These are phyloP conservation scores for Anadara kagoshimensis DNA, from an alignment of 1,140 invertebrate genomes.

Conservation along the genomic window DNA sequence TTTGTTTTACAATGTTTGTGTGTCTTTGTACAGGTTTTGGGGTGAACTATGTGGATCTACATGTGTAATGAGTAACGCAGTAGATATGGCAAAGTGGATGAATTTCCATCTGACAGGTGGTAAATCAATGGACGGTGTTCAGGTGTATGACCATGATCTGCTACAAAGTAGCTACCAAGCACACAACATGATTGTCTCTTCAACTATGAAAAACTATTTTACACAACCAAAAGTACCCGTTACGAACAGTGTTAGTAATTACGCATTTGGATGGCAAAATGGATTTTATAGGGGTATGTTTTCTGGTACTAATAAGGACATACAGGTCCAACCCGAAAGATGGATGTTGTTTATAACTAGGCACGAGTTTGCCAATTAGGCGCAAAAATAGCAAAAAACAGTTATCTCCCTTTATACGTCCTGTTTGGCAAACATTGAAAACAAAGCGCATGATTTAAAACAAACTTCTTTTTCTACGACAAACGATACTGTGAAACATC, in stretches of 20 bases:
- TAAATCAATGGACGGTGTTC: background rate
- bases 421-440: no score
- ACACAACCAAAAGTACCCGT: conserved; percentile 33
- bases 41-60: conserved; percentile 49
- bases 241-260: conserved; percentile 28
- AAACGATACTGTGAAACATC: no score
- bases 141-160: background rate
- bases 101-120: conserved; percentile 52
- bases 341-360: no score
- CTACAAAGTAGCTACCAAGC: background rate
- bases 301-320: no score
- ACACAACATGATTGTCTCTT: conserved; percentile 18
- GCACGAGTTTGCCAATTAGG: no score
- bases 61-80: conserved; percentile 45
- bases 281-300: conserved; percentile 50
- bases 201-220: conserved; percentile 28
- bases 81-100: conserved; percentile 62
- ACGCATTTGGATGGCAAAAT: conserved; percentile 46
- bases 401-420: no score
- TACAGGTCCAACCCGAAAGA: no score
- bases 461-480: no score
- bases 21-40: conserved; percentile 42
- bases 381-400: no score
- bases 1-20: no score
- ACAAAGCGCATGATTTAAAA: no score